Evolutionary conservation across 64 coral and sea anemone genomes (phyloP), one percentile per base, ranked within the genome.

Genomic region (Anthopleura sola): DNA sequence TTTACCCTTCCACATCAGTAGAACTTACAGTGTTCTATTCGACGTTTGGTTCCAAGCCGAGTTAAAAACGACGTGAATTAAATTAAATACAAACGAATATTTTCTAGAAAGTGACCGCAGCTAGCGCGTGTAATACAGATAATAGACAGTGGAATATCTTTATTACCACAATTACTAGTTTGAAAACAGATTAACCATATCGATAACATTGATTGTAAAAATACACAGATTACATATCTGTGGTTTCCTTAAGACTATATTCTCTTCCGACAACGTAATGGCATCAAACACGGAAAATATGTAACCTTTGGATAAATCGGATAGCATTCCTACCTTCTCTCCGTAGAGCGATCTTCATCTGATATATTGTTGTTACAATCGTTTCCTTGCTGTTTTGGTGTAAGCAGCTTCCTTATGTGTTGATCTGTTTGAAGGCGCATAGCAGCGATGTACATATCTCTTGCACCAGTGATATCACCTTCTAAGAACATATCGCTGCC

Each of bases 291-390:
- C 50, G 50, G 16, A 53, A 53, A 48, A 17, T 12, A 53, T 53
- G 50, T 53, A 17, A 53, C 28, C 66, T 71, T 29, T 16, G 26
- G 15, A 71, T 32, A 32, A 5, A 44, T 7, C 1, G 6, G 14
- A 18, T 15, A 8, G 17, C 46, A 79, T 3, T n/a, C 18, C 18
- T 79, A n/a, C 76, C 39, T 32, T 71, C 1, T 32, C 66, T 62
- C 58, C 12, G 50, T n/a, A n/a, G n/a, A 62, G 21, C 0, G 20
- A 24, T 1, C 23, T 62, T 62, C 57, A 31, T 34, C 29, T 10
- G 66, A 32, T 16, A 15, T 71, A 79, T 79, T 79, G 76, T 79
- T 79, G 44, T 79, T 79, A 9, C 76, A 24, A 79, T 79, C 76
- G 20, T 47, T 38, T 44, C 19, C 15, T 79, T 79, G 7, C 47